phyloP scores from a whole-genome alignment of 2,797 vertebrate species.

The Enteromius treurensis region DNA sequence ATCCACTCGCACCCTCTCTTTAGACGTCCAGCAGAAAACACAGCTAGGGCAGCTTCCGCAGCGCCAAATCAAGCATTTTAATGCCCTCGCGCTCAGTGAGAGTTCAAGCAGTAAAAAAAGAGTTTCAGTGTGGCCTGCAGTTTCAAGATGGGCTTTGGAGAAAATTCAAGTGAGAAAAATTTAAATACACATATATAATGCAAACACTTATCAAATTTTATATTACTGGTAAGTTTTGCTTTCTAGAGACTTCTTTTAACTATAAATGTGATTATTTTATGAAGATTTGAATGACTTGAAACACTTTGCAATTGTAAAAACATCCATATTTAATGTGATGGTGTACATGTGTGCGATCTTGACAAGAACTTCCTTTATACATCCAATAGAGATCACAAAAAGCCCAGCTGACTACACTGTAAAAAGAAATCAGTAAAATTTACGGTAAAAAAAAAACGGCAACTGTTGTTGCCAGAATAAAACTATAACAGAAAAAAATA shows the following conservation, averaged over 20 bases:
- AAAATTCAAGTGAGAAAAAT: not conserved
- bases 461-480: too few relatives aligned
- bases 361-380: not conserved
- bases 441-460: too few relatives aligned
- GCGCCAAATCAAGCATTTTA: not conserved
- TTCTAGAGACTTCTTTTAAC: not conserved
- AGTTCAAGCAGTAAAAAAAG: not conserved
- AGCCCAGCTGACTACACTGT: not conserved
- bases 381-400: not conserved
- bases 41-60: not conserved
- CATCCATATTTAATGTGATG: not conserved
- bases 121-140: not conserved
- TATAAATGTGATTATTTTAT: not conserved
- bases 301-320: not conserved
- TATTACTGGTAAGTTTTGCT: not conserved
- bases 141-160: not conserved
- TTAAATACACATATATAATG: not conserved
- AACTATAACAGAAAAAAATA: too few relatives aligned
- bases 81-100: not conserved
- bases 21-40: slow-evolving; percentile 14
- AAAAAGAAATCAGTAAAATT: too few relatives aligned
- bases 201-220: not conserved
- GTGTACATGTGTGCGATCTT: not conserved
- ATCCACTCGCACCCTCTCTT: slow-evolving; percentile 18
- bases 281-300: not conserved